These are phyloP conservation scores for Poliocrania exsul DNA, from an alignment of 2,797 vertebrate genomes.

Conservation along the genomic window DNA sequence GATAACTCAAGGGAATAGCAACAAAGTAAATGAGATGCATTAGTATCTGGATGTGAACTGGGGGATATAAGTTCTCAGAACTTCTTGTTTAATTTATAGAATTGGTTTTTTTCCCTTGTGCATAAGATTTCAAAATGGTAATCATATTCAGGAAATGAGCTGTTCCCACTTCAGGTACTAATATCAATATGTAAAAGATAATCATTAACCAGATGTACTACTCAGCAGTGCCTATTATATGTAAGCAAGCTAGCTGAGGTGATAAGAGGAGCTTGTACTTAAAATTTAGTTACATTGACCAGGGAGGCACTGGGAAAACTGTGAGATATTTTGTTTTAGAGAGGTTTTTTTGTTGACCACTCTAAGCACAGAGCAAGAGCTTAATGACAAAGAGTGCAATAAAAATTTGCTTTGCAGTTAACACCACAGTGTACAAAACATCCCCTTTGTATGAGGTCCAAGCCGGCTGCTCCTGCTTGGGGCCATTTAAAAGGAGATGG, in stretches of 20 bases:
- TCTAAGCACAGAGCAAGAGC: neutral
- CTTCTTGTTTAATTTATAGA: slow-evolving; percentile 90
- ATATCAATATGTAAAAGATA: slow-evolving; percentile 81
- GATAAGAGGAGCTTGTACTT: slow-evolving; percentile 61
- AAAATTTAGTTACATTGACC: slow-evolving; percentile 51
- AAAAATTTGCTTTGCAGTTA: slow-evolving; percentile 19
- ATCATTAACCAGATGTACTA: slow-evolving; percentile 74
- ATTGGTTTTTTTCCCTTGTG: slow-evolving; percentile 78
- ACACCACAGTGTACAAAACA: neutral
- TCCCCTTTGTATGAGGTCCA: neutral
- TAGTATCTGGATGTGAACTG: slow-evolving; percentile 89
- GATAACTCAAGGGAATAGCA: slow-evolving; percentile 88
- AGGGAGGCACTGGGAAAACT: slow-evolving; percentile 1
- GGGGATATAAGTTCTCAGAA: slow-evolving; percentile 91
- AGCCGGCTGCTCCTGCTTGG: neutral
- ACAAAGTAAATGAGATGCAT: slow-evolving; percentile 92
- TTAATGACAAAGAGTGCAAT: neutral
- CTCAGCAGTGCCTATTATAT: slow-evolving; percentile 70
- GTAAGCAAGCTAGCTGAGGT: slow-evolving; percentile 74
- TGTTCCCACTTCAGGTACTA: slow-evolving; percentile 78
- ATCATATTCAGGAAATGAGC: slow-evolving; percentile 77
- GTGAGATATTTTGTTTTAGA: neutral
- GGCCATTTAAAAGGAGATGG: neutral
- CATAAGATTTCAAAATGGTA: slow-evolving; percentile 82
- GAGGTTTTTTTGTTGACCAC: neutral